Evolutionary conservation across 2,113 vertebrate species (phyloP).

Genomic region (Axis porcinus): DNA sequence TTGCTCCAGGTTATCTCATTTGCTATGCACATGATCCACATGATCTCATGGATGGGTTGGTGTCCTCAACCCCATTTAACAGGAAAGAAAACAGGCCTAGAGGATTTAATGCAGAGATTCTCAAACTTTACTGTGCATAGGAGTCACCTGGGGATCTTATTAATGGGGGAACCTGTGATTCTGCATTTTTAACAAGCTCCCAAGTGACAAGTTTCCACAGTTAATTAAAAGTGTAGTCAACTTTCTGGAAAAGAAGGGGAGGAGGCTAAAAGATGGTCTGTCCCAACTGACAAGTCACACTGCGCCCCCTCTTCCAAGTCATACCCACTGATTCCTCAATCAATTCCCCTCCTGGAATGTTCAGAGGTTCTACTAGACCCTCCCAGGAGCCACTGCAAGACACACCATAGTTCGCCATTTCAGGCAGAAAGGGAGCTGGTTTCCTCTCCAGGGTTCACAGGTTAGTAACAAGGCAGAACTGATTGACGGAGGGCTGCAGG

Average conservation of each 20-base stretch:
- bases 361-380: neutral
- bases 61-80: neutral
- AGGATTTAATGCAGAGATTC: neutral
- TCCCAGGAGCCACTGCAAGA: neutral
- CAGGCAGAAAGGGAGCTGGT: neutral
- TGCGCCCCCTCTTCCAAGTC: neutral
- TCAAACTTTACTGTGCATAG: neutral
- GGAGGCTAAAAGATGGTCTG: neutral
- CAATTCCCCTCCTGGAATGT: neutral
- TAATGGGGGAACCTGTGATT: conserved; percentile 44
- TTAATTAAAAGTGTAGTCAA: conserved; percentile 38
- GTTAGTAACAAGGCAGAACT: neutral
- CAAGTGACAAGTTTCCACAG: neutral
- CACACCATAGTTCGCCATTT: neutral
- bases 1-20: neutral
- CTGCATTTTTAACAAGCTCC: conserved; percentile 47
- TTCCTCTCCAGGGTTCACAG: neutral
- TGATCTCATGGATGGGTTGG: neutral
- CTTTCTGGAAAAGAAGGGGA: conserved; percentile 8
- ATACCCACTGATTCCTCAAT: neutral
- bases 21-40: neutral
- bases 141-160: conserved; percentile 7
- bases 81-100: neutral
- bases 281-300: neutral
- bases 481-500: neutral